These are phyloP conservation scores for Chaetops frenatus DNA, from an alignment of 2,113 vertebrate genomes.

Conservation along the genomic window DNA sequence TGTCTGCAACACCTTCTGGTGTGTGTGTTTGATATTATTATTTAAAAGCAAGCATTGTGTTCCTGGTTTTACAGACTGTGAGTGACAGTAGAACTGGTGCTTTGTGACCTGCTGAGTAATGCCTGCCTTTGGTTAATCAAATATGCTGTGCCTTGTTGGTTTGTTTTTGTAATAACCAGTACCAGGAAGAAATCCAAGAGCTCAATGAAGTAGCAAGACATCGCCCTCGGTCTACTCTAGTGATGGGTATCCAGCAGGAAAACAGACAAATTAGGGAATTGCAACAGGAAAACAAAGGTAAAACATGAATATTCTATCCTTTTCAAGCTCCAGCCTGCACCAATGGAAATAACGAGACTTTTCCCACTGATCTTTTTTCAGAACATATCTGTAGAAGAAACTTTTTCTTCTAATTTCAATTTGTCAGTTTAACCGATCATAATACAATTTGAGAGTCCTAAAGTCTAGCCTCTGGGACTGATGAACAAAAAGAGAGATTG, in stretches of 20 bases:
- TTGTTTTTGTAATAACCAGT: conserved; percentile 70
- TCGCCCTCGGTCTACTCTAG: conserved; percentile 90
- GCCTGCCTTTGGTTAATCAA: background rate
- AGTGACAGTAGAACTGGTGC: background rate
- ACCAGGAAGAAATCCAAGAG: conserved; percentile 93
- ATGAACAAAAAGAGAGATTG: background rate
- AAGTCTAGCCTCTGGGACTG: background rate
- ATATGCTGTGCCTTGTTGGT: background rate
- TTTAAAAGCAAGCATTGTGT: background rate
- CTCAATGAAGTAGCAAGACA: conserved; percentile 95
- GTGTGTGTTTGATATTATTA: background rate
- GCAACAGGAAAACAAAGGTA: conserved; percentile 97
- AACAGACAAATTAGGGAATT: conserved; percentile 95
- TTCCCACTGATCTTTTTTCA: background rate
- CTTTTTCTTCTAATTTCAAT: background rate
- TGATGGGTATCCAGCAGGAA: conserved; percentile 96
- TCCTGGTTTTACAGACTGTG: background rate
- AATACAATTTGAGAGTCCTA: background rate
- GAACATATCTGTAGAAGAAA: background rate
- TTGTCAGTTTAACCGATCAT: background rate
- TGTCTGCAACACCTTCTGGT: background rate
- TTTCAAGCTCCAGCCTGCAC: background rate
- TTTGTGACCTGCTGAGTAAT: background rate
- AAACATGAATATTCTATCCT: background rate
- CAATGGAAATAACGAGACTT: background rate